phyloP scores from a whole-genome alignment of 2,888 invertebrate genomes.

The Abrostola triplasia region DNA sequence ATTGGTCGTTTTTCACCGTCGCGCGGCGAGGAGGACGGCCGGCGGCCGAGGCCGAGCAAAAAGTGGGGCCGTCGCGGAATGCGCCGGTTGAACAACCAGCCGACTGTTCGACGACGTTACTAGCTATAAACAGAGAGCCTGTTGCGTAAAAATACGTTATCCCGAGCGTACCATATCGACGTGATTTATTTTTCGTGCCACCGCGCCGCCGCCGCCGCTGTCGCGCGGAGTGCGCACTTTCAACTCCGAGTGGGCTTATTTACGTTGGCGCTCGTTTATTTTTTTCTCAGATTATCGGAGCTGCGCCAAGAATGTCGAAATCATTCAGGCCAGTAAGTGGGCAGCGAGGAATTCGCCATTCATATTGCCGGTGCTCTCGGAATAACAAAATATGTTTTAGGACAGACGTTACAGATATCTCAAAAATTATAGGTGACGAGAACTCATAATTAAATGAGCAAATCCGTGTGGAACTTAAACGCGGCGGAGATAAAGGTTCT shows the following conservation, averaged over 20 bases:
- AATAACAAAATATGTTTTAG: slow-evolving; percentile 68
- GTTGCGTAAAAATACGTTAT: slow-evolving; percentile 87
- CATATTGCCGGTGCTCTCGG: slow-evolving; percentile 77
- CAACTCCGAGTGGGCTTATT: slow-evolving; percentile 78
- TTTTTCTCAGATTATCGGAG: slow-evolving; percentile 85
- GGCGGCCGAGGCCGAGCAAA: slow-evolving; percentile 76
- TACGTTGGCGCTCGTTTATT: slow-evolving; percentile 82
- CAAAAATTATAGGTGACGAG: slow-evolving; percentile 30
- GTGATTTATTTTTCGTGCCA: slow-evolving; percentile 82
- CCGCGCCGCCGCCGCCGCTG: slow-evolving; percentile 44
- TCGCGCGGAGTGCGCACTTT: slow-evolving; percentile 67
- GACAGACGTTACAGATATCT: slow-evolving; percentile 46
- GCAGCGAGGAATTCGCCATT: slow-evolving; percentile 85
- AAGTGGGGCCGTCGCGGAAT: slow-evolving; percentile 86
- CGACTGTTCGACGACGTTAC: slow-evolving; percentile 74
- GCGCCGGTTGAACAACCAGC: slow-evolving; percentile 87
- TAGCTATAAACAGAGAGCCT: slow-evolving; percentile 84
- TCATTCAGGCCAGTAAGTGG: slow-evolving; percentile 88
- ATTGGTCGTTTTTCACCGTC: slow-evolving; percentile 78
- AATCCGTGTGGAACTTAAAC: slow-evolving; percentile 23
- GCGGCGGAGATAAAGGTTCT: slow-evolving; percentile 28
- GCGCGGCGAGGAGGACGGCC: slow-evolving; percentile 62
- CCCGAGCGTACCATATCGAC: slow-evolving; percentile 74
- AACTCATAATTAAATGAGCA: slow-evolving; percentile 22
- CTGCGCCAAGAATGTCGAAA: slow-evolving; percentile 88